These are phyloP conservation scores for Atherinosoma microstoma DNA, from an alignment of 2,797 vertebrate species.

Conservation along the genomic window DNA sequence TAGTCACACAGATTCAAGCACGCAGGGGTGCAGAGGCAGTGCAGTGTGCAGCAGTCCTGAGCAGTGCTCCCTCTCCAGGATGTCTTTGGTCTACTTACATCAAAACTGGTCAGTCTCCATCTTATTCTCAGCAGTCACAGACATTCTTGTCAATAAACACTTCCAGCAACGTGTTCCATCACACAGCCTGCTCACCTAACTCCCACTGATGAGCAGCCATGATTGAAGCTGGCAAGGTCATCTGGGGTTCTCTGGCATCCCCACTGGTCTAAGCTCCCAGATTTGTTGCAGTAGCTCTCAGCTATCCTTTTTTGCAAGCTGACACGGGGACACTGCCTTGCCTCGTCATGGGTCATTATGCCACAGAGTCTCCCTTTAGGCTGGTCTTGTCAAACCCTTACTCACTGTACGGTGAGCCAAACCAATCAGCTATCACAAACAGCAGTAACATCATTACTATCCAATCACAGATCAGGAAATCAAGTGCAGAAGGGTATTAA, in stretches of 20 bases:
- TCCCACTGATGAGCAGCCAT: constrained; percentile 64
- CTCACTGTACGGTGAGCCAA: constrained; percentile 57
- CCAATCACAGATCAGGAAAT: constrained; percentile 82
- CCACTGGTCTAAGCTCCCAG: constrained; percentile 41
- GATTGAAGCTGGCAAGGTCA: constrained; percentile 81
- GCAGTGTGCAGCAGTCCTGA: constrained; percentile 71
- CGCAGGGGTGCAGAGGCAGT: constrained; percentile 78
- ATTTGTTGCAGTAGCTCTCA: constrained; percentile 50
- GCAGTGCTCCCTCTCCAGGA: constrained; percentile 68
- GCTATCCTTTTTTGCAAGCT: constrained; percentile 50
- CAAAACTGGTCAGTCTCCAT: constrained; percentile 60
- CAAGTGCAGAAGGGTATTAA: constrained; percentile 84
- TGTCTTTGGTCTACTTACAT: constrained; percentile 66
- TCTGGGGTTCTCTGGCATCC: constrained; percentile 67
- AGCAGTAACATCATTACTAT: constrained; percentile 67
- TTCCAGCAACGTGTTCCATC: constrained; percentile 39
- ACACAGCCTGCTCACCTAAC: constrained; percentile 53
- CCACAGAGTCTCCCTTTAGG: constrained; percentile 66
- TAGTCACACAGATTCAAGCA: constrained; percentile 66
- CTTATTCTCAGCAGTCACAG: constrained; percentile 60
- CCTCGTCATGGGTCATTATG: constrained; percentile 74
- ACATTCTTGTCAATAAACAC: constrained; percentile 63
- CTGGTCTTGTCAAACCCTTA: constrained; percentile 63
- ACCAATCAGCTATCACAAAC: constrained; percentile 80
- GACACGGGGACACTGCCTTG: constrained; percentile 55